phyloP scores from a whole-genome alignment of 2,888 invertebrate species.

The Azorinus chamasolen region DNA sequence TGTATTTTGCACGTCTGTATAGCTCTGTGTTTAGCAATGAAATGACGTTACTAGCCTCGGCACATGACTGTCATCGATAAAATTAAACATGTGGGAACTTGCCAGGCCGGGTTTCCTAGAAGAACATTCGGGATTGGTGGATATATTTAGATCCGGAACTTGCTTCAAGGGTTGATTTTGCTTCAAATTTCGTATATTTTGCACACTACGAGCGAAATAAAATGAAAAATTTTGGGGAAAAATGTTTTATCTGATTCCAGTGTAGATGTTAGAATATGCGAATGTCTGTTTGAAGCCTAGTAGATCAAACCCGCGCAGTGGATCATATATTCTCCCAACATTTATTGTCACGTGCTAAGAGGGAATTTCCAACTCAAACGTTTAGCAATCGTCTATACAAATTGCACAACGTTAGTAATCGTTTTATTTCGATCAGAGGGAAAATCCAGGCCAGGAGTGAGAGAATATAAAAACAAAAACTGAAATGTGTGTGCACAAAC shows the following conservation, averaged over 20 bases:
- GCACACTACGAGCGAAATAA: no score
- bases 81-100: constrained; percentile 12
- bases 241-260: no score
- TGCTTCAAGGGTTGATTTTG: constrained; percentile 4
- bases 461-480: no score
- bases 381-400: constrained; percentile 42
- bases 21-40: constrained; percentile 4
- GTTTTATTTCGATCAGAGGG: no score
- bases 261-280: no score
- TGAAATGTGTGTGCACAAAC: no score
- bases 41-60: background rate
- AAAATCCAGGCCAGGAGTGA: no score
- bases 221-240: no score
- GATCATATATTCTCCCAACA: constrained; percentile 34
- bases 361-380: constrained; percentile 36
- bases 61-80: constrained; percentile 10
- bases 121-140: constrained; percentile 43
- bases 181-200: no score
- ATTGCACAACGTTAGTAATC: constrained; percentile 2
- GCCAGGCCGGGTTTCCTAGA: constrained; percentile 45
- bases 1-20: constrained; percentile 10
- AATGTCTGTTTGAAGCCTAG: no score
- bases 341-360: constrained; percentile 13
- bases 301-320: no score
- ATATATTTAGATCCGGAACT: constrained; percentile 14